These are phyloP conservation scores for Chroicocephalus ridibundus DNA, from an alignment of 2,113 vertebrate species.

Conservation along the genomic window DNA sequence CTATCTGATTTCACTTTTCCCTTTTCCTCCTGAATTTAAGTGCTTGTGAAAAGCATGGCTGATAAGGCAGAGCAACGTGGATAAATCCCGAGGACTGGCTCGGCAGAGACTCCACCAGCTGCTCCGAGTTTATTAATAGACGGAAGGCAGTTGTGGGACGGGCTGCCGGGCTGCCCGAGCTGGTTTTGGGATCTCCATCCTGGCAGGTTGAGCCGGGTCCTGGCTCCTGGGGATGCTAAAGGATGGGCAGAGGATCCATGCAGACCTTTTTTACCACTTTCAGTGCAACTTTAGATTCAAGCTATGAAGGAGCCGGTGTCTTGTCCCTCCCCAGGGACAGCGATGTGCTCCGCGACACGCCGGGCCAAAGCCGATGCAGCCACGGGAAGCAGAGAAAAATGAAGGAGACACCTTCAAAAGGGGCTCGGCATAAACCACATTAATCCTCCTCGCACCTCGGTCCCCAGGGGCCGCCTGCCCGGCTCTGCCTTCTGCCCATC, in stretches of 20 bases:
- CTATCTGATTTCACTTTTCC: conserved; percentile 81
- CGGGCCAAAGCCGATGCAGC: neutral
- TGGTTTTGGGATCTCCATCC: neutral
- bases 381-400: neutral
- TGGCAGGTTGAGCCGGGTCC: neutral
- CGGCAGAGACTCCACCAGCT: conserved; percentile 33
- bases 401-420: neutral
- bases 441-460: neutral
- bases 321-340: neutral
- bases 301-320: neutral
- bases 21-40: conserved; percentile 79
- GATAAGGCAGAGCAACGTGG: conserved; percentile 71
- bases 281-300: neutral
- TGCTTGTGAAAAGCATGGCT: conserved; percentile 75
- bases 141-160: neutral
- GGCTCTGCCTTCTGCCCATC: neutral
- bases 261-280: neutral
- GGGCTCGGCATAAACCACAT: neutral
- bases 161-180: neutral
- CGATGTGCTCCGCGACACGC: neutral
- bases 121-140: conserved; percentile 43
- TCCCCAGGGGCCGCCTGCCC: neutral
- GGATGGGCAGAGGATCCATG: neutral
- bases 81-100: conserved; percentile 13
- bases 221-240: neutral